Evolutionary conservation across 1,140 invertebrate species (phyloP), one percentile per base, ranked within the genome.

Genomic region (Scaptomyza graminum): DNA sequence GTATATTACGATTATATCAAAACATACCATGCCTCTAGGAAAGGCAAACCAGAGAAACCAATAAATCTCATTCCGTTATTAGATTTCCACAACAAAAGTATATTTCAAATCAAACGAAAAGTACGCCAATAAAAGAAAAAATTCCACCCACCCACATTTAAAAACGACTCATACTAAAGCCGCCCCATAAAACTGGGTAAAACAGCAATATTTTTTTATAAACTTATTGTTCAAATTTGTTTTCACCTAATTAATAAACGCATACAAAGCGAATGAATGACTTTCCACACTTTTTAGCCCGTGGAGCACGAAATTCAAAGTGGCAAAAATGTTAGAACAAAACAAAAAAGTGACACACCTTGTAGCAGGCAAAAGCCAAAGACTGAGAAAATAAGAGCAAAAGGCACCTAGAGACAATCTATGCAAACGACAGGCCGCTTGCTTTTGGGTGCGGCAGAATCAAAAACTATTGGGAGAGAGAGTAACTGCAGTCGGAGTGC

Each of bases 341-440:
- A 87, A 87, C 82, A 87, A 87, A 87, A 87, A 87, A 87, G 82
- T 87, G 82, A 87, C 82, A 87, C 82, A 87, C 82, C 82, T 87
- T 87, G 72, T 52, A 69, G 16, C 15, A 56, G 50, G 49, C 37
- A 55, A 28, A 51, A 69, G 37, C 62, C 55, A n/a, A 56, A 64
- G 59, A 37, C 41, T 51, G 8, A 41, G 12, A 15, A 39, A 75
- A 47, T 39, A 12, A 54, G 18, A 64, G 52, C 51, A 66, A 56
- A 13, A 55, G 57, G 50, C 37, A 78, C 64, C 64, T 28, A 74
- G 68, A 49, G 46, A 15, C 52, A 60, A 44, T 50, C 56, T 34
- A 34, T 34, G 31, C 31, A 34, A 34, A 34, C 7, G 31, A 34
- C 34, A 34, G 60, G 51, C 61, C 55, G 54, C 43, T 76, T 81